These are phyloP conservation scores for Coremacera marginata DNA, from an alignment of 2,888 invertebrate genomes.

Conservation along the genomic window DNA sequence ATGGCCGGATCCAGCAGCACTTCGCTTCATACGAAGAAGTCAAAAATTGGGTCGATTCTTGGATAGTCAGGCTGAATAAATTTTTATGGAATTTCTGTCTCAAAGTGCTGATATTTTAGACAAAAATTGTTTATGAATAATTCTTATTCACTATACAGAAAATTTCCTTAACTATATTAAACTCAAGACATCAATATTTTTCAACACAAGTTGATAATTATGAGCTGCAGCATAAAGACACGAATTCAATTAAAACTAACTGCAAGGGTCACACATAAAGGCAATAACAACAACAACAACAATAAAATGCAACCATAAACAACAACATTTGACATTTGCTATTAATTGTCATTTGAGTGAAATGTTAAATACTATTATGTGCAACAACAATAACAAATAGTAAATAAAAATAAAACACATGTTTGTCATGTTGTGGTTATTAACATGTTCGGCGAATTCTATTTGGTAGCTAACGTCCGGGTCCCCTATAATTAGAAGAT, in stretches of 20 bases:
- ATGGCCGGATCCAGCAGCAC: too few relatives aligned
- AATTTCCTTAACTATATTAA: too few relatives aligned
- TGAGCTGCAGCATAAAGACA: neutral
- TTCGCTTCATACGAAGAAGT: too few relatives aligned
- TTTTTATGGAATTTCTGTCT: too few relatives aligned
- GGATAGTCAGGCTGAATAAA: too few relatives aligned
- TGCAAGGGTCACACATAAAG: neutral
- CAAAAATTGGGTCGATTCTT: too few relatives aligned
- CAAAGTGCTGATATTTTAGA: too few relatives aligned
- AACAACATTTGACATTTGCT: slow-evolving; percentile 22
- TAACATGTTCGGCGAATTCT: neutral
- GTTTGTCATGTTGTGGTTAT: neutral
- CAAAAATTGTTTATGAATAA: too few relatives aligned
- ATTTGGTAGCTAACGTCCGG: neutral
- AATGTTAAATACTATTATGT: neutral
- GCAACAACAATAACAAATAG: neutral
- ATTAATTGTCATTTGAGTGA: slow-evolving; percentile 19
- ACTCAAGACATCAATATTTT: too few relatives aligned
- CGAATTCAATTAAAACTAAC: slow-evolving; percentile 17
- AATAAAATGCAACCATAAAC: neutral
- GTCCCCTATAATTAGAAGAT: slow-evolving; percentile 21
- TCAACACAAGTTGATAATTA: slow-evolving; percentile 9
- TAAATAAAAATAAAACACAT: neutral
- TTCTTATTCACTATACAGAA: too few relatives aligned
- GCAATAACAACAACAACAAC: neutral